Base-by-base conservation (phyloP, 2,888 invertebrate species). In the Euclidia mi region DNA sequence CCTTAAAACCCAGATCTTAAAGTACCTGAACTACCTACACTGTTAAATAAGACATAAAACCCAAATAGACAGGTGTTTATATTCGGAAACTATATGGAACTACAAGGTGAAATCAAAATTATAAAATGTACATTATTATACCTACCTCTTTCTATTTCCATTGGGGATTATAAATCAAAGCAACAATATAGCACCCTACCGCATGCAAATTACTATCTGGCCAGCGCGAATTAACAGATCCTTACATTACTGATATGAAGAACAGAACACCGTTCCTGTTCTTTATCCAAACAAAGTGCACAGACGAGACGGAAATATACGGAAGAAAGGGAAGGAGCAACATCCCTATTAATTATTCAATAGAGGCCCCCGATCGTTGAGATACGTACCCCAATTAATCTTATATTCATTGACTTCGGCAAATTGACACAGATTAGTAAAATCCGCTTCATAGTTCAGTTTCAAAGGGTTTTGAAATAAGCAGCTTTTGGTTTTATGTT, bases 371-470 rank as follows among this genome's bases (percentile, higher is more conserved):
- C 67, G 78, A 82, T 76, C 63, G 70, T 71, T 75, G 70, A 73
- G 77, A 79, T 78, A 78, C 74, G 78, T 72, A 60, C 64, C 57
- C 78, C 78, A 80, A 84, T 84, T 84, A 84, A 82, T 84, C 82
- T 82, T 76, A 80, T 77, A 84, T 82, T 84, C 82, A 84, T 83
- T 83, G 83, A 82, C 76, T 81, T 70, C 70, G 60, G 67, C 65
- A 76, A 83, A 83, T 80, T 78, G 82, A 83, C 84, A 75, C 60
- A 76, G 82, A 84, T 84, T 84, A 84, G 80, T 78, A 64, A 69
- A 70, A 73, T 74, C 71, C 71, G 67, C 67, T 80, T 70, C 71
- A 68, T 61, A 73, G 55, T 57, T 49, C 48, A 60, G 57, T 59
- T 57, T 53, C 55, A 65, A 76, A 68, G 69, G 61, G 46, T 56